These are phyloP conservation scores for Chironomus tentans DNA, from an alignment of 2,888 invertebrate species.

Conservation along the genomic window DNA sequence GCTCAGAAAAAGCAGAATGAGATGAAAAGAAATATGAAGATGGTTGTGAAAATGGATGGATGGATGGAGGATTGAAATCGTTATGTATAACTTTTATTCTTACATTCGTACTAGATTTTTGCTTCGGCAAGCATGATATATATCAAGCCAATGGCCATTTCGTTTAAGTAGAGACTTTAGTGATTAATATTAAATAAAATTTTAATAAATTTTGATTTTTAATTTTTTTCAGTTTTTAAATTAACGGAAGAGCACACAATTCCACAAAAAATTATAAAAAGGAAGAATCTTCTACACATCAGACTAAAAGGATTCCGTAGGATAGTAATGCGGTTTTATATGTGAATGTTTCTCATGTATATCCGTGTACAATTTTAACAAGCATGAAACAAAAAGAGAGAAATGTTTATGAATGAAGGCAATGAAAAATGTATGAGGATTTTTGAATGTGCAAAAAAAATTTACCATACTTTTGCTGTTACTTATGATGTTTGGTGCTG, in stretches of 20 bases:
- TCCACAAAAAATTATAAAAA: too few relatives aligned
- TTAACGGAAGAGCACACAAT: too few relatives aligned
- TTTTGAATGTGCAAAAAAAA: not conserved
- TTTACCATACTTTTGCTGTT: not conserved
- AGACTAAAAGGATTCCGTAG: too few relatives aligned
- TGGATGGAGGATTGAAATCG: too few relatives aligned
- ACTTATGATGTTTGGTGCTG: not conserved
- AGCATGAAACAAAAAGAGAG: not conserved
- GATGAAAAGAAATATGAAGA: not conserved
- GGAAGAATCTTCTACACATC: too few relatives aligned
- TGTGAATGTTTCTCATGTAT: not conserved
- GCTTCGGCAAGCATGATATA: too few relatives aligned
- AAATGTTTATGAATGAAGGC: not conserved
- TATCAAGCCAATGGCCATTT: too few relatives aligned
- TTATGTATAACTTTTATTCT: not conserved
- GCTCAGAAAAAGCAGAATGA: not conserved
- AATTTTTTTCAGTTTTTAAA: too few relatives aligned
- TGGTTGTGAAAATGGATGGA: not conserved
- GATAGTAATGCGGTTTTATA: too few relatives aligned
- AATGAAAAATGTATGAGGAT: not conserved
- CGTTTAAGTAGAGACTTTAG: too few relatives aligned
- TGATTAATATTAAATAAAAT: too few relatives aligned
- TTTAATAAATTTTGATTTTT: too few relatives aligned
- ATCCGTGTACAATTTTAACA: not conserved
- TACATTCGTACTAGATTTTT: not conserved